A percentile compares a stretch with the other conserved stretches of the same genome.
phyloP scores from a whole-genome alignment of 30 jellyfish, hydroid and myxozoan genomes.

The Hydractinia symbiolongicarpus region DNA sequence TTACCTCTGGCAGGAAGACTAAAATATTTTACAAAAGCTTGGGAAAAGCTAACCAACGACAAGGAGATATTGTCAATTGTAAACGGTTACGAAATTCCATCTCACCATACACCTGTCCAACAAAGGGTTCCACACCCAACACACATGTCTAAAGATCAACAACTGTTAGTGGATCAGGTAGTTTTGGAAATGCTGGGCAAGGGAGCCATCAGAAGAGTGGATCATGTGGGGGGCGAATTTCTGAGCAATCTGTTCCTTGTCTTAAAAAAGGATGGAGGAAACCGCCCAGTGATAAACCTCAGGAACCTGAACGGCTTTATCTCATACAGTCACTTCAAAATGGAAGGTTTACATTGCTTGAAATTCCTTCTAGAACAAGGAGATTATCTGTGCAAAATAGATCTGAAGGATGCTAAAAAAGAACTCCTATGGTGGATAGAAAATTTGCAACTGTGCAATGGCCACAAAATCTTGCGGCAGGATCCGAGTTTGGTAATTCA shows the following conservation, averaged over 20 bases:
- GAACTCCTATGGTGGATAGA: slow-evolving; percentile 21
- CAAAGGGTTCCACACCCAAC: not conserved
- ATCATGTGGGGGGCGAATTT: not conserved
- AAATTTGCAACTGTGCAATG: slow-evolving; percentile 8
- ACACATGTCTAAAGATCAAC: not conserved
- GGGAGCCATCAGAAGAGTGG: slow-evolving; percentile 2
- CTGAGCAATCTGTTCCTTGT: not conserved
- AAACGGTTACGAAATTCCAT: slow-evolving; percentile 17
- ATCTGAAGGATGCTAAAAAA: slow-evolving; percentile 35
- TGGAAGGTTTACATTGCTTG: slow-evolving; percentile 3
- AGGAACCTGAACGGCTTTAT: not conserved
- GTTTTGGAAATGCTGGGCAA: slow-evolving; percentile 11
- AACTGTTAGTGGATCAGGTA: slow-evolving; percentile 5
- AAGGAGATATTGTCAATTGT: slow-evolving; percentile 7
- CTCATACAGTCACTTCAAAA: slow-evolving; percentile 5
- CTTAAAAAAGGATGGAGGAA: slow-evolving; percentile 18
- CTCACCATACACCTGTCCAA: slow-evolving; percentile 1
- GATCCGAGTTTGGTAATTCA: not conserved
- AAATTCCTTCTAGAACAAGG: slow-evolving; percentile 21
- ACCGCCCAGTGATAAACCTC: not conserved
- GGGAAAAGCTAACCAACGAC: slow-evolving; percentile 12
- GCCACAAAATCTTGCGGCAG: not conserved
- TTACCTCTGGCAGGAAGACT: slow-evolving; percentile 20
- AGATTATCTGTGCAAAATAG: slow-evolving; percentile 38
- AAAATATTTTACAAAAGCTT: not conserved